Evolutionary conservation across 2,888 invertebrate genomes (phyloP).

Genomic region (Melikaiella ostensackeni): DNA sequence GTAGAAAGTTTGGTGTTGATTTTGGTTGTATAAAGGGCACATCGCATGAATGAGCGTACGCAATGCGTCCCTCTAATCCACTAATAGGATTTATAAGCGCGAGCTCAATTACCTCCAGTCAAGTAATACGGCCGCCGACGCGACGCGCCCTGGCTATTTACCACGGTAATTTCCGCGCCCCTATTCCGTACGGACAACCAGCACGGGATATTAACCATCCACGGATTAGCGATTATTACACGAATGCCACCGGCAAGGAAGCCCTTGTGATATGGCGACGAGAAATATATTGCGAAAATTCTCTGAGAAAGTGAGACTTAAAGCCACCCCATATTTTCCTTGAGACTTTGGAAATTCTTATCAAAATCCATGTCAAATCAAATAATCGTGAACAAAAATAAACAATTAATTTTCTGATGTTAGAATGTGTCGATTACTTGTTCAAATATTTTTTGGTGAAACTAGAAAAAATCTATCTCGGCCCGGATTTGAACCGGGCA

Average conservation of each 20-base stretch:
- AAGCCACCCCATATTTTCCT: background rate
- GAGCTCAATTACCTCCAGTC: constrained; percentile 75
- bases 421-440: no score
- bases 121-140: constrained; percentile 67
- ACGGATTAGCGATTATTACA: constrained; percentile 59
- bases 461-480: no score
- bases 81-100: constrained; percentile 76
- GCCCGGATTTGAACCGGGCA: no score
- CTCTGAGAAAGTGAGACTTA: background rate
- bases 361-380: background rate
- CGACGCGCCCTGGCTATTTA: constrained; percentile 64
- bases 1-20: background rate
- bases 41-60: constrained; percentile 49
- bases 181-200: constrained; percentile 52
- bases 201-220: constrained; percentile 59
- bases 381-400: no score
- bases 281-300: constrained; percentile 5
- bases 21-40: background rate
- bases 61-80: constrained; percentile 71
- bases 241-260: constrained; percentile 43
- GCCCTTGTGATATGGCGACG: background rate
- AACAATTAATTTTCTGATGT: no score
- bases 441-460: no score
- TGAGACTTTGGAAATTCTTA: background rate
- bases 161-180: constrained; percentile 64